Conservation (phyloP, 2,113 vertebrate genomes). For the Struthidea cinerea region DNA sequence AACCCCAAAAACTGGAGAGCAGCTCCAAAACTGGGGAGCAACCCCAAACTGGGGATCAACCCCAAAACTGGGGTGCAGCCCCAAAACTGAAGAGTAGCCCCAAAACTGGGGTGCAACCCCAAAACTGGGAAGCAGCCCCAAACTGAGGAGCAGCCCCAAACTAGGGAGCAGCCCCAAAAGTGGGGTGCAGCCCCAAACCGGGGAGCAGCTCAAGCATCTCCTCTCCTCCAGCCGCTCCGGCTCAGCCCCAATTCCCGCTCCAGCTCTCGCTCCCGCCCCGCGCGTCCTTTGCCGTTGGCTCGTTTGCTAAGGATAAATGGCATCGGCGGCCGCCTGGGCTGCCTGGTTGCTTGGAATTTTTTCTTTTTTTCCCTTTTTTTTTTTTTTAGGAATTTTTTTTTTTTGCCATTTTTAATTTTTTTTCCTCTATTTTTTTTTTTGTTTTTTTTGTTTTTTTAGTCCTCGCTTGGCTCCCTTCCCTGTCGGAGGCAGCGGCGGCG, state of each 20-base stretch:
- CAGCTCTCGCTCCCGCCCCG: not conserved
- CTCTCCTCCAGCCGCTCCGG: not conserved
- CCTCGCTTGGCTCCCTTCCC: not conserved
- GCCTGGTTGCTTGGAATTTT: not conserved
- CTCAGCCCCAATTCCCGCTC: constrained; percentile 5
- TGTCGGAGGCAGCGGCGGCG: not conserved
- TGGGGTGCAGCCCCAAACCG: not conserved
- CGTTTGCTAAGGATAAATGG: constrained; percentile 52
- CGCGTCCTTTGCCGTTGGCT: not conserved
- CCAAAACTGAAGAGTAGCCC: not conserved
- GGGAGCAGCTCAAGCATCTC: not conserved
- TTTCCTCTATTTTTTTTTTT: not conserved
- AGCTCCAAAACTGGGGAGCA: not conserved
- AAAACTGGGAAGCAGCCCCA: accelerated
- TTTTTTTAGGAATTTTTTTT: not conserved
- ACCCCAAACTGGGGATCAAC: not conserved
- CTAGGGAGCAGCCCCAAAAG: accelerated
- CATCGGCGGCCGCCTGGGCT: constrained; percentile 6
- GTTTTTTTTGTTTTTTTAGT: not conserved
- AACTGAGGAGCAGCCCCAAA: not conserved
- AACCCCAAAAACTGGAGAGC: not conserved
- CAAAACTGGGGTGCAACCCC: accelerated
- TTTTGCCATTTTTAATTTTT: not conserved
- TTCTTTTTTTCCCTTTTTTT: not conserved
- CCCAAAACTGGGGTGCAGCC: not conserved